Conservation (phyloP, 2,113 vertebrate species). For the Callaeas wilsoni region DNA sequence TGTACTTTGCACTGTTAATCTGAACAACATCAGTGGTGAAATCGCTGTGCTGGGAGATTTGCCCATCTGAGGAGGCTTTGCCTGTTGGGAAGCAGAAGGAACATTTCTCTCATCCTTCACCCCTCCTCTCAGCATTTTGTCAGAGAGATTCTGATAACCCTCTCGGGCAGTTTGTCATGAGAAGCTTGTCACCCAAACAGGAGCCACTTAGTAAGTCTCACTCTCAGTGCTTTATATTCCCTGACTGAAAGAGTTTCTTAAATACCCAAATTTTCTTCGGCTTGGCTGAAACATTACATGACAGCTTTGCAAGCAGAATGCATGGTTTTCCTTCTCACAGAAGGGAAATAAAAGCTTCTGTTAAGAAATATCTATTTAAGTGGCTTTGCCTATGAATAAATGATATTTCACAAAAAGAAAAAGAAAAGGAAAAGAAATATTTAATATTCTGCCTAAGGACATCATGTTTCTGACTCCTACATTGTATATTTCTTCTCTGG, state of each 20-base stretch:
- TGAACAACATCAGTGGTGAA: background rate
- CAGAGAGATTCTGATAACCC: background rate
- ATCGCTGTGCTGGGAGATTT: fast-evolving
- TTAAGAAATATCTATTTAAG: background rate
- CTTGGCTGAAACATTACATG: background rate
- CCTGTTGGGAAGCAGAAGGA: background rate
- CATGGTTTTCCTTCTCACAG: background rate
- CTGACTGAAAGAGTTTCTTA: background rate
- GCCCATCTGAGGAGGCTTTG: background rate
- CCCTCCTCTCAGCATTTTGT: background rate
- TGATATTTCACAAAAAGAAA: background rate
- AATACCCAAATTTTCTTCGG: background rate
- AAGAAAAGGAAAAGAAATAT: background rate
- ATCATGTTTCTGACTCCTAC: background rate
- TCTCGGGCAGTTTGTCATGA: background rate
- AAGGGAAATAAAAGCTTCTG: background rate
- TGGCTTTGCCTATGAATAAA: slow-evolving; percentile 2
- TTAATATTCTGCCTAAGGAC: background rate
- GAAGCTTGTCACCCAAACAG: background rate
- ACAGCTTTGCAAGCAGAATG: background rate
- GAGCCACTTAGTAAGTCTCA: background rate
- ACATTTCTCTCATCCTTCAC: background rate
- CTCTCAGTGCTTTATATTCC: background rate
- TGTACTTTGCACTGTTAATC: background rate
- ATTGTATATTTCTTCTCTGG: background rate